phyloP scores from a whole-genome alignment of 2,888 invertebrate species.

The Nomada fucata region DNA sequence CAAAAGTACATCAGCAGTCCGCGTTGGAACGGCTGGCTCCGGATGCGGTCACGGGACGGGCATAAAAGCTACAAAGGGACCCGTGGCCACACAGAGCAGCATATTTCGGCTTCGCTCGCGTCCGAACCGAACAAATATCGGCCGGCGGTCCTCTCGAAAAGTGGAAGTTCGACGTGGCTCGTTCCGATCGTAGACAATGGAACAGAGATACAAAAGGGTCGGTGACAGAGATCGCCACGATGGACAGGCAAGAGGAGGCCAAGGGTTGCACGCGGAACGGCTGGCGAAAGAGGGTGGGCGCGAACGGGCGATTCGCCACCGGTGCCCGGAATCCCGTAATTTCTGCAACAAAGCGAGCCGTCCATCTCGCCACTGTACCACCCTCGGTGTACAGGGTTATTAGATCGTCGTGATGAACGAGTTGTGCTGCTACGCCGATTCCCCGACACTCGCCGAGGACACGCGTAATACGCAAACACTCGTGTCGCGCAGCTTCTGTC shows the following conservation, averaged over 20 bases:
- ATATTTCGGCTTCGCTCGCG: constrained; percentile 37
- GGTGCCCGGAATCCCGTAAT: constrained; percentile 76
- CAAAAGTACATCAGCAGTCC: constrained; percentile 33
- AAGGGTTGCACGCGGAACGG: neutral
- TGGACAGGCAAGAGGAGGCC: constrained; percentile 28
- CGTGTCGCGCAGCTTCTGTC: neutral
- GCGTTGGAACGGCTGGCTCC: neutral
- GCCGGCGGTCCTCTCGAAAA: constrained; percentile 33
- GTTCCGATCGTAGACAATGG: constrained; percentile 58
- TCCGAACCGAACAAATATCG: constrained; percentile 38
- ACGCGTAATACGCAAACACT: constrained; percentile 27
- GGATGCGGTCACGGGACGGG: constrained; percentile 17
- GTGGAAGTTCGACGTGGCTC: constrained; percentile 47
- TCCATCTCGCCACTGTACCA: constrained; percentile 67
- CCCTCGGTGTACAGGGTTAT: constrained; percentile 71
- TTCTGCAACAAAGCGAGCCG: constrained; percentile 78
- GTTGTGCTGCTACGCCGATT: constrained; percentile 58
- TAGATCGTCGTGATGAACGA: constrained; percentile 79
- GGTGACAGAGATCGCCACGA: constrained; percentile 36
- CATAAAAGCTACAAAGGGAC: constrained; percentile 42
- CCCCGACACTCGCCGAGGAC: constrained; percentile 16
- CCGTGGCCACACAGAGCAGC: constrained; percentile 21
- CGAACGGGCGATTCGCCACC: constrained; percentile 36
- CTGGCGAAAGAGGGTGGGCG: constrained; percentile 20
- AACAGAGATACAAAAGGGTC: constrained; percentile 50